Evolutionary conservation across 2,888 invertebrate genomes (phyloP), one percentile per base, ranked within the genome.

Genomic region (Melipona bicolor): DNA sequence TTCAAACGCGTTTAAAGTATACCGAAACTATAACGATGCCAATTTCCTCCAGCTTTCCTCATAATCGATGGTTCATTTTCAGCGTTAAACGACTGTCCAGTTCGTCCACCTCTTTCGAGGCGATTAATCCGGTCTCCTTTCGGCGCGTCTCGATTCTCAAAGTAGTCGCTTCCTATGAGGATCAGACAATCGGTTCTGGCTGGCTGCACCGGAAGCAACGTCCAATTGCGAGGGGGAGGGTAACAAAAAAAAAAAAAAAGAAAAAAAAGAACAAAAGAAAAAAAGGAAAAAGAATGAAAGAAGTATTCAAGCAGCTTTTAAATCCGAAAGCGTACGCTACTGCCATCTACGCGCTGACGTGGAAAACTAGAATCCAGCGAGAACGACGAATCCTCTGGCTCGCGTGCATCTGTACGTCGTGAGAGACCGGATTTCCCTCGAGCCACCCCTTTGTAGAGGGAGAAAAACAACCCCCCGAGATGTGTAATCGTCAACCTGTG

Each of bases 311-410:
- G 21, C 59, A 59, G 80, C 76, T 87, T 89, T 87, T 80, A 87
- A 89, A 89, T 88, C 79, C 69, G 75, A 84, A 90, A 91, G 88
- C 79, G 88, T 82, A 90, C 81, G 82, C 81, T 90, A 88, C 88
- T 89, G 92, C 92, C 91, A 92, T 90, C 92, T 91, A 90, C 88
- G 86, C 84, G 90, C 79, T 77, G 79, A 84, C 83, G 83, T 75
- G 79, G 87, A 91, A 90, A 91, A 91, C 90, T 89, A 85, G 81
- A 90, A 89, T 87, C 74, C 82, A 75, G 67, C 84, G 81, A 73
- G 74, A 81, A 85, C 79, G 87, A 80, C 65, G 80, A 86, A 83
- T 81, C 69, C 74, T 54, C 79, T 78, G 67, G 52, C 64, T 73
- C 68, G 64, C 56, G 75, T 82, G 80, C 61, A 79, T 76, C 70